These are phyloP conservation scores for Eufriesea mexicana DNA, from an alignment of 1,140 invertebrate genomes.

Conservation along the genomic window DNA sequence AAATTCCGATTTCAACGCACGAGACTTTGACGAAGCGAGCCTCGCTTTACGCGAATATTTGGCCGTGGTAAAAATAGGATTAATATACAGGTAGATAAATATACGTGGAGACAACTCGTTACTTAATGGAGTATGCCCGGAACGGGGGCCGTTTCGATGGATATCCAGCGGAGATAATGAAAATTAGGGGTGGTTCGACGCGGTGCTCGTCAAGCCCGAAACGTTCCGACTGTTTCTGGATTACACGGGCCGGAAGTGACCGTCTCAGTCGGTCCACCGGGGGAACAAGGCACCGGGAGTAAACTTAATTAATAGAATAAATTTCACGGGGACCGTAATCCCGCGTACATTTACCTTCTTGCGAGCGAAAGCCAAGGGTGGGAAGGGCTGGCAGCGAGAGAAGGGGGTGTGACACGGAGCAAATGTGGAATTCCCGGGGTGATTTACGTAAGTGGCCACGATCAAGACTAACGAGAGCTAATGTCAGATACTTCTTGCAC, in stretches of 20 bases:
- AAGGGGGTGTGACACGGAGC: slow-evolving; percentile 23
- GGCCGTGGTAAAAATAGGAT: no score
- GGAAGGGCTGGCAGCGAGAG: background rate
- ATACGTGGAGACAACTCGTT: background rate
- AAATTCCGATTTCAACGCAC: background rate
- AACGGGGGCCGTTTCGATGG: background rate
- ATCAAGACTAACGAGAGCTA: slow-evolving; percentile 72
- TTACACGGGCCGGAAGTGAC: slow-evolving; percentile 46
- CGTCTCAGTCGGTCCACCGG: slow-evolving; percentile 31
- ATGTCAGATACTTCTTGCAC: slow-evolving; percentile 64
- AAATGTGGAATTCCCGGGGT: slow-evolving; percentile 68
- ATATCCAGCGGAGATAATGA: background rate
- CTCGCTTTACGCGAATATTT: no score
- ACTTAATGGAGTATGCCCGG: background rate
- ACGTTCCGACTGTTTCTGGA: slow-evolving; percentile 6
- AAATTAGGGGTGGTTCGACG: slow-evolving; percentile 16
- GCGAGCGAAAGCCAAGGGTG: slow-evolving; percentile 28
- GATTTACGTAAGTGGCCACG: slow-evolving; percentile 72
- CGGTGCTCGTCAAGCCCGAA: background rate
- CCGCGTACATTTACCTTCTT: slow-evolving; percentile 66
- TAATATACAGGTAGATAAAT: no score
- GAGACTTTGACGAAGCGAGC: no score
- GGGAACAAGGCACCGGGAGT: slow-evolving; percentile 34
- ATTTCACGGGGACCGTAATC: slow-evolving; percentile 64
- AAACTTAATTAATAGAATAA: slow-evolving; percentile 74